Percentiles rank a stretch among this genome's conserved stretches.
These are phyloP conservation scores for Lepetodrilus schrolli DNA, from an alignment of 2,888 invertebrate genomes.

Conservation along the genomic window DNA sequence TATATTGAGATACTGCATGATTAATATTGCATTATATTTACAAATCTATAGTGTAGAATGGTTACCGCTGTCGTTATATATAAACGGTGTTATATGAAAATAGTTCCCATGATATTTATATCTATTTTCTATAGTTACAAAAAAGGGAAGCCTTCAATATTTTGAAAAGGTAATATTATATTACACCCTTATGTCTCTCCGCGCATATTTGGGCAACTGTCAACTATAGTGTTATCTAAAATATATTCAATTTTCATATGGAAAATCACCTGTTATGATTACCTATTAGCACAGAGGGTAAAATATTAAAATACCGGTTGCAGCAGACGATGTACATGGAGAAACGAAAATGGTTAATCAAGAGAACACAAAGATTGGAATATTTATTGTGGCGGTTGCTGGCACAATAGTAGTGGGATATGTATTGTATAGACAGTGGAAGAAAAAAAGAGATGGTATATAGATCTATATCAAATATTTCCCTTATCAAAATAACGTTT, in stretches of 20 bases:
- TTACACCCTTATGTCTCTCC: too few species aligned
- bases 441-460: conserved; percentile 19
- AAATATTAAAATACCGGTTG: background rate
- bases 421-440: conserved; percentile 6
- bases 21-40: too few species aligned
- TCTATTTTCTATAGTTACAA: too few species aligned
- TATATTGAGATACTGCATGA: too few species aligned
- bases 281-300: background rate
- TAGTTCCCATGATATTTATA: background rate
- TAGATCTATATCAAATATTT: too few species aligned
- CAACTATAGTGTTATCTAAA: background rate
- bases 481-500: background rate
- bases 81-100: background rate
- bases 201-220: too few species aligned
- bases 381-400: conserved; percentile 48
- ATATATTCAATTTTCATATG: background rate
- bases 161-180: too few species aligned
- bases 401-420: conserved; percentile 31
- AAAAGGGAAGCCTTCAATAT: too few species aligned
- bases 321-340: conserved; percentile 18
- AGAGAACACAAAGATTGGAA: conserved; percentile 44
- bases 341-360: conserved; percentile 43
- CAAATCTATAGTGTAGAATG: too few species aligned
- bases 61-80: background rate
- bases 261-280: background rate